phyloP scores from a whole-genome alignment of 2,113 vertebrate species.

The Alethe castanea region DNA sequence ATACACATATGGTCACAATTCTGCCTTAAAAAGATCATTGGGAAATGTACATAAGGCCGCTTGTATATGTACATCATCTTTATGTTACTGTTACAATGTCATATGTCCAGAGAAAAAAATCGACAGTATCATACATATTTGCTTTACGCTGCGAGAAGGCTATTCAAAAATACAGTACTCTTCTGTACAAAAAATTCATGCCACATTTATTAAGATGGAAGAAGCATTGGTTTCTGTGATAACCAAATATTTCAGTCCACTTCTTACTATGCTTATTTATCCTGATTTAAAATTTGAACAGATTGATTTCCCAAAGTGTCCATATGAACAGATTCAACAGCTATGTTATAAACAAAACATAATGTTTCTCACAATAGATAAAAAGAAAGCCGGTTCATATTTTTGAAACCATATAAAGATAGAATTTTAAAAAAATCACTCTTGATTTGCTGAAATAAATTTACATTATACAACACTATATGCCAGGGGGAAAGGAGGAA shows the following conservation, averaged over 20 bases:
- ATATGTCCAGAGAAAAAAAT: conserved; percentile 98
- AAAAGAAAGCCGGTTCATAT: conserved; percentile 90
- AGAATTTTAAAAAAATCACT: conserved; percentile 91
- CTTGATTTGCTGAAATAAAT: conserved; percentile 91
- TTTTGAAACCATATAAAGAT: conserved; percentile 91
- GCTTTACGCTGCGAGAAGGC: conserved; percentile 91
- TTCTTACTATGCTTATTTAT: conserved; percentile 78
- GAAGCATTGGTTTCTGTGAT: conserved; percentile 82
- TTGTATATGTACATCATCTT: conserved; percentile 99
- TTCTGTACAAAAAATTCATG: conserved; percentile 96
- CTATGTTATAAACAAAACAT: conserved; percentile 92
- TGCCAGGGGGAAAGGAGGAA: conserved; percentile 84
- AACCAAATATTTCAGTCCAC: conserved; percentile 81
- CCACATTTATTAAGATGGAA: conserved; percentile 87
- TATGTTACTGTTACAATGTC: conserved; percentile 96
- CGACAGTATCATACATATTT: conserved; percentile 98
- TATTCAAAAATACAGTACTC: conserved; percentile 98
- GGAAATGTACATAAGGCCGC: conserved; percentile 99
- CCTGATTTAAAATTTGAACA: conserved; percentile 80
- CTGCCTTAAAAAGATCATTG: conserved; percentile 95
- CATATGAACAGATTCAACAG: conserved; percentile 86
- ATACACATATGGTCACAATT: conserved; percentile 98
- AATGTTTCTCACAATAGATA: conserved; percentile 84
- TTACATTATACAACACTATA: conserved; percentile 99
- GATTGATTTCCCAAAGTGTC: conserved; percentile 78